phyloP scores from a whole-genome alignment of 1,140 invertebrate genomes.

The Procambarus clarkii region DNA sequence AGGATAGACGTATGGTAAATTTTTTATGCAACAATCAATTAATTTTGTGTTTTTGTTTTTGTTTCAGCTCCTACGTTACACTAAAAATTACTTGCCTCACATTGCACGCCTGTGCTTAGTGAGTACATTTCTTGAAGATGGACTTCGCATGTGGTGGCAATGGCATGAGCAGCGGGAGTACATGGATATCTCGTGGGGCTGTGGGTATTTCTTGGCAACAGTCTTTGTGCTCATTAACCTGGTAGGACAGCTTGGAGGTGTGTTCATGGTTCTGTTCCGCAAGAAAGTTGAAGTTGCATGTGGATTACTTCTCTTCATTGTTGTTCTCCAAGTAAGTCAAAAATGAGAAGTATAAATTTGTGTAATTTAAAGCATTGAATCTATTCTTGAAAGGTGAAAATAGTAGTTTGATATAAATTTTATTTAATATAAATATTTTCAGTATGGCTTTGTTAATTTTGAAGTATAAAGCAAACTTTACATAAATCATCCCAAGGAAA shows the following conservation, averaged over 20 bases:
- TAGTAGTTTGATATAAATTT: no score
- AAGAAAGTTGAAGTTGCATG: constrained; percentile 96
- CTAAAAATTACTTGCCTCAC: constrained; percentile 95
- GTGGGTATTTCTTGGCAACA: constrained; percentile 93
- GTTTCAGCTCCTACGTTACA: constrained; percentile 89
- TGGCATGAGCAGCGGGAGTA: constrained; percentile 99
- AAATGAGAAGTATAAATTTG: neutral
- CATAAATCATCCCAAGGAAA: no score
- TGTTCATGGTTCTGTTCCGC: constrained; percentile 95
- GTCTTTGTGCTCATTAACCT: constrained; percentile 96
- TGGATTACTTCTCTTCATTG: constrained; percentile 95
- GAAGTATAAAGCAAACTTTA: no score
- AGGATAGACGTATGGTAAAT: no score
- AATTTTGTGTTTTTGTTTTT: neutral
- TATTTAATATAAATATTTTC: no score
- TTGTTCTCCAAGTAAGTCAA: constrained; percentile 88
- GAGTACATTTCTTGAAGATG: constrained; percentile 99
- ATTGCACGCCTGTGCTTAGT: constrained; percentile 97
- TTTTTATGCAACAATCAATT: no score
- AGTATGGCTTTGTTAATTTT: no score
- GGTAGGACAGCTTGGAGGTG: constrained; percentile 95
- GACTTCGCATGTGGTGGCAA: constrained; percentile 98
- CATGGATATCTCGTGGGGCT: constrained; percentile 98
- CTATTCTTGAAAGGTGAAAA: no score
- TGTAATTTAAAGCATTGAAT: no score